Evolutionary conservation across 2,797 vertebrate species (phyloP), one percentile per base, ranked within the genome.

Genomic region (Acropternis orthonyx): DNA sequence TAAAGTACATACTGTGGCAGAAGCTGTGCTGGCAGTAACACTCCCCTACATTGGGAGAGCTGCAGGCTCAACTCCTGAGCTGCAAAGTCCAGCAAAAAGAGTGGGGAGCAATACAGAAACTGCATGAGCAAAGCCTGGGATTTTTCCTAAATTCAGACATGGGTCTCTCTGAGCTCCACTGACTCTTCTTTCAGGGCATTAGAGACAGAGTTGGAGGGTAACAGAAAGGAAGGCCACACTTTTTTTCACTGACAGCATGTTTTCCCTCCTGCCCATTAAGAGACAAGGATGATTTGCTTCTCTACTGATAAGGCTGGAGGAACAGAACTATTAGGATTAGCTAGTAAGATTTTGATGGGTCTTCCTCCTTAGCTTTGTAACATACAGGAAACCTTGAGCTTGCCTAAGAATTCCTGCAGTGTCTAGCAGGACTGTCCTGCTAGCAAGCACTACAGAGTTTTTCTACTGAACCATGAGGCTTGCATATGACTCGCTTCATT

Each of bases 291-390:
- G 28, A 88, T 86, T 91, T 75, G 37, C 41, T 78, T 74, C 69
- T 55, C 46, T 7, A 8, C 22, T 51, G 63, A 56, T 76, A 94
- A 62, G 37, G 51, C 69, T 68, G 52, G 55, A 96, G n/a, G 43
- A 92, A 72, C 67, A 66, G 17, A 81, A 88, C 37, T 62, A n/a
- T 54, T 24, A 65, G 48, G 59, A 95, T 90, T 76, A 90, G 89
- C 48, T 73, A 76, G 85, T 63, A 76, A 66, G 28, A 54, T 21
- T 62, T 76, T 63, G 67, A 75, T 21, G 39, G n/a, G 39, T 77
- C 79, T 68, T 54, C 36, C 21, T 74, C 72, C 44, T 49, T 21
- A 77, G 61, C 27, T 88, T 93, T 85, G 27, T 62, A 81, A 65
- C n/a, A 44, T 18, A 24, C 8, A 36, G 28, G 39, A 91, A 94